phyloP scores from a whole-genome alignment of 1,140 invertebrate genomes.

The Papilio xuthus region DNA sequence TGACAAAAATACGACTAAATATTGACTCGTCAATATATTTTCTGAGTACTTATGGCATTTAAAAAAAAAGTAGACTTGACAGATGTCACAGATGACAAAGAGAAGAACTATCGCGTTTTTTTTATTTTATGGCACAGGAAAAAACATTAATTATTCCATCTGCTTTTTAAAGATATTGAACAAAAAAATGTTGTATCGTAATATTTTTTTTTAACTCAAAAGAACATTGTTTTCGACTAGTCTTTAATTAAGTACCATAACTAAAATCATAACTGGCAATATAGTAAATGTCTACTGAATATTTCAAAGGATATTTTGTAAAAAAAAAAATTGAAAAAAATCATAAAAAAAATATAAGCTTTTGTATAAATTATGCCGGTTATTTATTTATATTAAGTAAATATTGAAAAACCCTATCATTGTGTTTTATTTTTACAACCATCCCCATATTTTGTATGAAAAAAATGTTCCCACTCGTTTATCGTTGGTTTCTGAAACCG shows the following conservation, averaged over 20 bases:
- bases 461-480: too few species aligned
- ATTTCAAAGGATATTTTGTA: conserved; percentile 62
- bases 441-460: background rate
- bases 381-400: conserved; percentile 78
- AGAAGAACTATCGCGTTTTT: background rate
- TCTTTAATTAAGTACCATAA: conserved; percentile 62
- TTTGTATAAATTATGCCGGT: conserved; percentile 74
- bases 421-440: conserved; percentile 53
- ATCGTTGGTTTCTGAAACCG: too few species aligned
- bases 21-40: background rate
- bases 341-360: conserved; percentile 62
- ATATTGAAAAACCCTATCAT: conserved; percentile 61
- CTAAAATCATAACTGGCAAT: conserved; percentile 48
- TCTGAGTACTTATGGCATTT: background rate
- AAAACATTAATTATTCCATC: background rate
- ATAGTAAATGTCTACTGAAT: conserved; percentile 43
- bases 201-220: conserved; percentile 40
- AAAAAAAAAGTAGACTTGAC: background rate
- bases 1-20: background rate
- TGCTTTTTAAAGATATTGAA: conserved; percentile 1
- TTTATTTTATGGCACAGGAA: background rate
- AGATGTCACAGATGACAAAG: background rate
- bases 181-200: conserved; percentile 3
- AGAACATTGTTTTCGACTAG: conserved; percentile 62
- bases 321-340: conserved; percentile 54